A percentile compares a stretch with the other conserved stretches of the same genome.
These are phyloP conservation scores for Caenorhabditis drosophilae DNA, from an alignment of 2,888 invertebrate species.

Conservation along the genomic window DNA sequence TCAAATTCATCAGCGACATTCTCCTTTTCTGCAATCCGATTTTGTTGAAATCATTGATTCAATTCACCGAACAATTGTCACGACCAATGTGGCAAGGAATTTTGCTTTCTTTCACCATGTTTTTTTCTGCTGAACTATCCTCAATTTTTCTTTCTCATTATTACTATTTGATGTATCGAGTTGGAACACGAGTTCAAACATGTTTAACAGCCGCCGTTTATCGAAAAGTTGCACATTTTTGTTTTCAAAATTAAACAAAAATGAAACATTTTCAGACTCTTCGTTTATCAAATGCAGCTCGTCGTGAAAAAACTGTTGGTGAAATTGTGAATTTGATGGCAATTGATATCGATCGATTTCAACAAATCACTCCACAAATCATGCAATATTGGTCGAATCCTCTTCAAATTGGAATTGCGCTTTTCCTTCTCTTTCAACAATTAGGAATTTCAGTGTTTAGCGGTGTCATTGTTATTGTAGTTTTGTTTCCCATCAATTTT, in stretches of 20 bases:
- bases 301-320: slow-evolving; percentile 72
- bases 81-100: slow-evolving; percentile 67
- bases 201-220: slow-evolving; percentile 67
- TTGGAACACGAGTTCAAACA: slow-evolving; percentile 66
- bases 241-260: too few relatives aligned
- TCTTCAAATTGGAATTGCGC: slow-evolving; percentile 51
- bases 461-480: slow-evolving; percentile 90
- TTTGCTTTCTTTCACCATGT: slow-evolving; percentile 60
- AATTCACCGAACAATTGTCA: slow-evolving; percentile 59
- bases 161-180: slow-evolving; percentile 66
- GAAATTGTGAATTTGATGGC: slow-evolving; percentile 74
- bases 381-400: slow-evolving; percentile 68
- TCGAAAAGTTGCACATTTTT: slow-evolving; percentile 65
- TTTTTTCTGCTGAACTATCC: slow-evolving; percentile 58
- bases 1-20: slow-evolving; percentile 61
- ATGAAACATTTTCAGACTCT: slow-evolving; percentile 64
- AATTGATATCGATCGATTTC: slow-evolving; percentile 72
- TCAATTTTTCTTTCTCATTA: slow-evolving; percentile 66
- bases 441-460: slow-evolving; percentile 84
- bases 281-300: slow-evolving; percentile 71
- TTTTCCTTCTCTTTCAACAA: slow-evolving; percentile 71
- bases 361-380: slow-evolving; percentile 69
- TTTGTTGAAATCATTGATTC: slow-evolving; percentile 61
- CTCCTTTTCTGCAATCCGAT: slow-evolving; percentile 63
- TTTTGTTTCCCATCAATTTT: slow-evolving; percentile 77